These are phyloP conservation scores for Macrophya alboannulata DNA, from an alignment of 2,888 invertebrate genomes.

Conservation along the genomic window DNA sequence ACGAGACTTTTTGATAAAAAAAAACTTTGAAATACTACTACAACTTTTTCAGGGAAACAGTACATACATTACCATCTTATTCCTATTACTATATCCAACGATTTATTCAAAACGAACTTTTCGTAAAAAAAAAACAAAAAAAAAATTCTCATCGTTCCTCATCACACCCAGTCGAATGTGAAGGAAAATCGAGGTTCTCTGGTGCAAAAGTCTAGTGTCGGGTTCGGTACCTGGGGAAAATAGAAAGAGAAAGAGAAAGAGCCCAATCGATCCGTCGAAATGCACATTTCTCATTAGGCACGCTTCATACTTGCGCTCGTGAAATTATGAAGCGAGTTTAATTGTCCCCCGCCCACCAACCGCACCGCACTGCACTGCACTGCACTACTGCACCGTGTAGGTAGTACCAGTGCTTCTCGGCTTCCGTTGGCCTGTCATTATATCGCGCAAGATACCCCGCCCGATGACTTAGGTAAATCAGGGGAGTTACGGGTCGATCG, in stretches of 20 bases:
- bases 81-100: not conserved
- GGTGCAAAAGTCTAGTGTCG: not conserved
- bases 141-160: not conserved
- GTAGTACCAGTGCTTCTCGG: not conserved
- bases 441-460: constrained; percentile 55
- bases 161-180: not conserved
- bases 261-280: constrained; percentile 57
- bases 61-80: not conserved
- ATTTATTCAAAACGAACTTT: not conserved
- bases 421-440: constrained; percentile 62
- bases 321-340: constrained; percentile 73
- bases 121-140: not conserved
- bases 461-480: constrained; percentile 72
- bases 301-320: constrained; percentile 60
- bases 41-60: not conserved
- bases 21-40: not conserved
- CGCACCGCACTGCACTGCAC: constrained; percentile 42
- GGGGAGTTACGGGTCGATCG: not conserved
- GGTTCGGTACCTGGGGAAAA: not conserved
- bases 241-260: not conserved
- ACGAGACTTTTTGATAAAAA: not conserved
- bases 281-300: constrained; percentile 73
- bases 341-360: constrained; percentile 66
- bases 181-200: not conserved
- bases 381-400: constrained; percentile 54